phyloP scores from a whole-genome alignment of 2,797 vertebrate genomes.

The Glyptemys insculpta region DNA sequence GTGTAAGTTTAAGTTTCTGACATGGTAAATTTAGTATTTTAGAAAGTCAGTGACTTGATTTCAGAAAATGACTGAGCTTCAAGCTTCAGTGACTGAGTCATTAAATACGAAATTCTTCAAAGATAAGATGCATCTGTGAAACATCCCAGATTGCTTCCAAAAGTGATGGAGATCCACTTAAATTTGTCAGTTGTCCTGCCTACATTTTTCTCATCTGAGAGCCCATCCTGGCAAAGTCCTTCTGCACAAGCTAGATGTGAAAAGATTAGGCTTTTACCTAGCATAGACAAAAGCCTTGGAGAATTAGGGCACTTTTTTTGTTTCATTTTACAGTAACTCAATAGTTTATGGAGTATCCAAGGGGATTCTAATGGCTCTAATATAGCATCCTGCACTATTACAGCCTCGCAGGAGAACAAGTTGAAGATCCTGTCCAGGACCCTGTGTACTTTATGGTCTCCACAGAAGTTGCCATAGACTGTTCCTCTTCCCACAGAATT shows the following conservation, averaged over 20 bases:
- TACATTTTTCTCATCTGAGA: background rate
- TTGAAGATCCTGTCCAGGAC: background rate
- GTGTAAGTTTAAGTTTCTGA: background rate
- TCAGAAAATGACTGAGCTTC: background rate
- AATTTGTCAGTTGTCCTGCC: background rate
- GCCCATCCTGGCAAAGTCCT: background rate
- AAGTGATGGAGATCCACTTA: background rate
- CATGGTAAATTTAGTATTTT: background rate
- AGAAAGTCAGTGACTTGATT: background rate
- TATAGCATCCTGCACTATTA: background rate
- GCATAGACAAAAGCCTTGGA: background rate
- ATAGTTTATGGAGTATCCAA: rapidly evolving
- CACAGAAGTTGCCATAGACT: background rate
- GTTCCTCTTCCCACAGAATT: background rate
- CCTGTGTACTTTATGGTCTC: background rate
- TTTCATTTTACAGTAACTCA: background rate
- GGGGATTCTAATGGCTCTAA: background rate
- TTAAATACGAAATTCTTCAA: background rate
- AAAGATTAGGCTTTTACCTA: background rate
- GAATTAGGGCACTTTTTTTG: background rate
- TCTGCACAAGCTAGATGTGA: background rate
- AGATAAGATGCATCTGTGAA: background rate
- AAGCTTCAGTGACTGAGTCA: background rate
- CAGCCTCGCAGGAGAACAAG: background rate
- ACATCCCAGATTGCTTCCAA: background rate